A percentile compares a stretch with the other conserved stretches of the same genome.
phyloP scores from a whole-genome alignment of 2,113 vertebrate genomes.

The Zeus faber region DNA sequence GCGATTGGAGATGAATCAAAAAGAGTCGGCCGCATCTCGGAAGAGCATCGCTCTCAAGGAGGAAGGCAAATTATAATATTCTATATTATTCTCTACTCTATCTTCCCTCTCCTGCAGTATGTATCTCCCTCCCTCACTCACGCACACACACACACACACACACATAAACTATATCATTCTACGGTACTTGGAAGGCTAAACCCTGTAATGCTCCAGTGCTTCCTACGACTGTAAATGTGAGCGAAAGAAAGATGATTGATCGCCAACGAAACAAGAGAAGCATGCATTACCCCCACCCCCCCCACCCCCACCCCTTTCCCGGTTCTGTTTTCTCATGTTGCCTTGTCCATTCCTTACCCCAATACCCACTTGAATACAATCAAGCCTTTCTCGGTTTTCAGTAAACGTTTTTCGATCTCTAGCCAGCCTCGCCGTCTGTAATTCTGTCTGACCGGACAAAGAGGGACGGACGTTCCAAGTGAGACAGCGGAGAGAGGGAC shows the following conservation, averaged over 20 bases:
- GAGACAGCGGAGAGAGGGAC: not conserved
- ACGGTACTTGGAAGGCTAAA: too few species aligned
- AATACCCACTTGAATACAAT: not conserved
- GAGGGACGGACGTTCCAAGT: not conserved
- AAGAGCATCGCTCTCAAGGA: conserved; percentile 14
- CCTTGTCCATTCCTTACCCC: conserved; percentile 3
- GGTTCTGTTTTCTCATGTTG: conserved; percentile 31
- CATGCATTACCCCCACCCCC: too few species aligned
- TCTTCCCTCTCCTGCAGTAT: conserved; percentile 1
- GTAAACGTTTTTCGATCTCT: not conserved
- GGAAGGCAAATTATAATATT: conserved; percentile 17
- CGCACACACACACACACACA: too few species aligned
- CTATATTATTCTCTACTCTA: too few species aligned
- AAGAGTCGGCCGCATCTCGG: conserved; percentile 26
- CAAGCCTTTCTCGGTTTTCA: not conserved
- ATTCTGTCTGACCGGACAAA: not conserved
- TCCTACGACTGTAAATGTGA: conserved; percentile 28
- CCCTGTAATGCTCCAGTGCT: conserved; percentile 13
- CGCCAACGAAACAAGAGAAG: conserved; percentile 35
- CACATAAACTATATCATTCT: too few species aligned
- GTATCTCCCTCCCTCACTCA: too few species aligned
- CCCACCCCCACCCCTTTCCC: conserved; percentile 22
- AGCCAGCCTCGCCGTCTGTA: not conserved
- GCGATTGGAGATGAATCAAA: conserved; percentile 42
- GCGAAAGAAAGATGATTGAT: conserved; percentile 30